Base-by-base conservation (phyloP, 2,888 invertebrate genomes). In the Melinopterus prodromus region DNA sequence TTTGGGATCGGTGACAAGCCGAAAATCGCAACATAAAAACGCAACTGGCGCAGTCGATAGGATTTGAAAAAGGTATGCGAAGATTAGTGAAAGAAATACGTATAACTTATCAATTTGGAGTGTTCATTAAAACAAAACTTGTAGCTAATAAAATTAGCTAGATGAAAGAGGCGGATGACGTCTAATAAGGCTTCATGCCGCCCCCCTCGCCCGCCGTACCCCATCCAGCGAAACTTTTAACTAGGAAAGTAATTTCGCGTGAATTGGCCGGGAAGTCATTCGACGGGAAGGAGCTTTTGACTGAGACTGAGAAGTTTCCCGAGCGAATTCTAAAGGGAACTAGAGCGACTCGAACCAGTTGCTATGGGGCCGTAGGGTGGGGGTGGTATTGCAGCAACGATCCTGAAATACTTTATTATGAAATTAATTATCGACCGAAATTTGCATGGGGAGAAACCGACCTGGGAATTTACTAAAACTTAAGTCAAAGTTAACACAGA, bases 211-310 rank as follows among this genome's bases (percentile, higher is more conserved):
- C 53, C 53, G 0, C 12, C 53, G 3, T 9, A 12, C 53, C 9
- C 53, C 53, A 53, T 53, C 53, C 12, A 53, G 53, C 53, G 53
- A 53, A 53, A 53, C 53, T 53, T 53, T 53, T 53, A 53, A 53
- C 53, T 53, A 53, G 53, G 53, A 53, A 53, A 53, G 53, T 53
- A 53, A 53, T 53, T 53, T 53, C 53, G 53, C 53, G 53, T 53
- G 53, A 53, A 53, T 53, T 53, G 53, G 53, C 53, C 53, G 53
- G 53, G 53, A 53, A 53, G 53, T 53, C 53, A 53, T 53, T 53
- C 53, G 53, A 53, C 53, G 5, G 53, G 53, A 53, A 53, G 53
- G 5, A 53, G 53, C 53, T 53, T 53, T 53, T 53, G 53, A 53
- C 53, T 53, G 53, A 53, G 53, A 53, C 53, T 53, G 53, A 53